Conservation (phyloP, 2,113 vertebrate species). For the Melanostigma gelatinosum region DNA sequence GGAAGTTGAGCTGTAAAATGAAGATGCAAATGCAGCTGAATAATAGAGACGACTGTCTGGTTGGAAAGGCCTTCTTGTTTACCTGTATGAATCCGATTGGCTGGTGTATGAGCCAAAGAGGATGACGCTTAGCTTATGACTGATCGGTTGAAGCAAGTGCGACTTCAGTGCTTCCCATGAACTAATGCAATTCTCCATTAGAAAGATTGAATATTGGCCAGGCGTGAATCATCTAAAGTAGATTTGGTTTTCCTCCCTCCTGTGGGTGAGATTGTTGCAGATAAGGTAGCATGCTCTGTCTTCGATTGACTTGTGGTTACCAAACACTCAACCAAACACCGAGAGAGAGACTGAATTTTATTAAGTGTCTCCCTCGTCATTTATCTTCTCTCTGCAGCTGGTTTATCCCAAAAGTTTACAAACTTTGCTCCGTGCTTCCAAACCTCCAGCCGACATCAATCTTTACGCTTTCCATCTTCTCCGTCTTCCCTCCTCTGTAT, state of each 20-base stretch:
- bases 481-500: constrained; percentile 21
- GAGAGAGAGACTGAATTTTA: background rate
- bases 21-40: background rate
- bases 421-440: constrained; percentile 30
- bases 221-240: background rate
- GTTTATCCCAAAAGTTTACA: constrained; percentile 31
- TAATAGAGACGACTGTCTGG: background rate
- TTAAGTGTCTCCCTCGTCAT: background rate
- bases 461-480: constrained; percentile 40
- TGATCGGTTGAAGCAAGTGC: constrained; percentile 1
- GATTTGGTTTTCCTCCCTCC: background rate
- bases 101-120: constrained; percentile 3
- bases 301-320: constrained; percentile 30
- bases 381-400: background rate
- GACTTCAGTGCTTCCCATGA: constrained; percentile 5
- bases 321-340: constrained; percentile 10
- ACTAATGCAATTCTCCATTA: background rate
- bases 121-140: constrained; percentile 3
- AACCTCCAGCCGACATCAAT: constrained; percentile 51
- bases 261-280: background rate
- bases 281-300: background rate
- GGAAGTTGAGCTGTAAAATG: background rate
- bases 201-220: background rate
- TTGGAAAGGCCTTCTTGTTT: background rate
- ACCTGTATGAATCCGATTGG: background rate